These are phyloP conservation scores for Campoletis sonorensis DNA, from an alignment of 1,140 invertebrate genomes.

Conservation along the genomic window DNA sequence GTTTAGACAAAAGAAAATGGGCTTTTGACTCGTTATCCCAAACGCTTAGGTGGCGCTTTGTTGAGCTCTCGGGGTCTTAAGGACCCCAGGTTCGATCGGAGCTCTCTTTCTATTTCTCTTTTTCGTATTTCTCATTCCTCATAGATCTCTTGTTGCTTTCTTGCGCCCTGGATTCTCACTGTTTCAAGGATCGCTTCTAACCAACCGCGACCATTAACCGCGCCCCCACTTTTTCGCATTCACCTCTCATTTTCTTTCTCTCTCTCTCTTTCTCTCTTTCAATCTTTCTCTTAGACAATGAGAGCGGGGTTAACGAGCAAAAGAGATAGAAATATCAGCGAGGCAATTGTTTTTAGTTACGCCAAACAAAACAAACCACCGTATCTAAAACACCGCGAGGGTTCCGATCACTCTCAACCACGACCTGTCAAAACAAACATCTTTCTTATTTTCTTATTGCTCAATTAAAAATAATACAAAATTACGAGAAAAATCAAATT, in stretches of 20 bases:
- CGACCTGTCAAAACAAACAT: constrained; percentile 24
- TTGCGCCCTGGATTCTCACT: background rate
- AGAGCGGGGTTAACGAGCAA: constrained; percentile 26
- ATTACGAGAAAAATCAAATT: background rate
- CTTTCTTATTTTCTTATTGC: constrained; percentile 9
- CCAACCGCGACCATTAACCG: constrained; percentile 26
- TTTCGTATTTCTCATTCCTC: constrained; percentile 1
- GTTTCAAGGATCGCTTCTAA: constrained; percentile 11
- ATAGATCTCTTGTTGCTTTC: background rate
- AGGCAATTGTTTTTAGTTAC: constrained; percentile 36
- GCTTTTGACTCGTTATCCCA: constrained; percentile 33
- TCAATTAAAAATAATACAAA: constrained; percentile 6
- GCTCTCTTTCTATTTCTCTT: constrained; percentile 5
- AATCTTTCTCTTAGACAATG: constrained; percentile 28
- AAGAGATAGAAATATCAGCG: background rate
- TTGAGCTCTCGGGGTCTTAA: background rate
- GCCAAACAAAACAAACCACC: constrained; percentile 11
- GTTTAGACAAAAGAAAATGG: constrained; percentile 11
- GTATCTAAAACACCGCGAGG: background rate
- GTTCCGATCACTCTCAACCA: background rate
- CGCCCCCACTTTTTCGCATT: constrained; percentile 13
- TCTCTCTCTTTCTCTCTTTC: background rate
- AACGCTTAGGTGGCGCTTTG: constrained; percentile 32
- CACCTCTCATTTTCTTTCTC: constrained; percentile 9
- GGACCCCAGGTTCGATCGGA: background rate